Evolutionary conservation across 2,888 invertebrate genomes (phyloP), one percentile per base, ranked within the genome.

Genomic region (Argynnis bischoffii): DNA sequence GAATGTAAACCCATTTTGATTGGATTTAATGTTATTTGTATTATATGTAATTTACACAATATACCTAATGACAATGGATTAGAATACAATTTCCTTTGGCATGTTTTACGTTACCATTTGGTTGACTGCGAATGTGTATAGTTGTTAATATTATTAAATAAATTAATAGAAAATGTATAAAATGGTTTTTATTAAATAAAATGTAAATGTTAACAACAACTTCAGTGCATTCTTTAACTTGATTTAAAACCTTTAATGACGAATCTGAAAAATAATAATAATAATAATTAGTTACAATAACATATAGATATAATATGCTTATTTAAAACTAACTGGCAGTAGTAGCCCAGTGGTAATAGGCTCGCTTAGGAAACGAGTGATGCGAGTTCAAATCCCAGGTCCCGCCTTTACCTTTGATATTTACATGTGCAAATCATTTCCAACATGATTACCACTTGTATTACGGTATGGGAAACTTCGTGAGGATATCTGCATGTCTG

Each of bases 141-240:
- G 63, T 79, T 85, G 83, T 84, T 86, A 82, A 83, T 85, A 82
- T 83, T 83, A 83, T 84, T 83, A 79, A 81, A 85, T 61, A 82
- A 83, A 68, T 64, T 84, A 85, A 85, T 55, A 64, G 65, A 53
- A 69, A 55, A 64, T 59, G 71, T 65, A 59, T 21, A 51, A 64
- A 59, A 41, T 67, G 31, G 54, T 69, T 59, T 70, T 56, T 72
- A 74, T 72, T 55, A 60, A 71, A 66, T 15, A 35, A 1, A 59
- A 31, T 46, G 31, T 67, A 55, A 64, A 26, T 51, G 55, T 65
- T 57, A 60, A 69, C 2, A 47, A 14, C 31, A 14, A n/a, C 26
- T 16, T 4, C 18, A 21, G n/a, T 48, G 4, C 26, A 35, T 61
- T 53, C 47, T 61, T 41, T 6, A 56, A 48, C 61, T 64, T 63